Percentiles rank a stretch among this genome's conserved stretches.
phyloP scores from a whole-genome alignment of 2,888 invertebrate species.

The Papilio demoleus region DNA sequence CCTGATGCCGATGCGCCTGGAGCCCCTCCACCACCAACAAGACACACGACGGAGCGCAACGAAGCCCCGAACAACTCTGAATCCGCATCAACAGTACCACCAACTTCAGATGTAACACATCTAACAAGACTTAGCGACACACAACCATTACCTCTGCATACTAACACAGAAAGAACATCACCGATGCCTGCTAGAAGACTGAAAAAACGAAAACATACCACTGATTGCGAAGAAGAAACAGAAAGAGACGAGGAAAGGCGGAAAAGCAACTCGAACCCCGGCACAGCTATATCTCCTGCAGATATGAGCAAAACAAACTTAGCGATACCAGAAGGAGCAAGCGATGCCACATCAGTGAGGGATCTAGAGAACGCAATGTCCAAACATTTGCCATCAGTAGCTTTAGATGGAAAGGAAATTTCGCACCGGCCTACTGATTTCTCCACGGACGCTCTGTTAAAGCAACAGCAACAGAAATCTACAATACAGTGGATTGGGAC shows the following conservation, averaged over 20 bases:
- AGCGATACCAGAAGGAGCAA: conserved; percentile 68
- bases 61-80: conserved; percentile 72
- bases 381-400: conserved; percentile 90
- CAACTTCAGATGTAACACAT: conserved; percentile 75
- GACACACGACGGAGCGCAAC: conserved; percentile 71
- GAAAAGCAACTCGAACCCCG: conserved; percentile 75
- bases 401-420: conserved; percentile 80
- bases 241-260: conserved; percentile 76
- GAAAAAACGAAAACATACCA: conserved; percentile 78
- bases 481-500: conserved; percentile 98
- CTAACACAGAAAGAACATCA: conserved; percentile 76
- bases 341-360: conserved; percentile 89
- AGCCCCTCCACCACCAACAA: conserved; percentile 67
- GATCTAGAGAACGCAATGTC: conserved; percentile 98
- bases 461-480: conserved; percentile 89
- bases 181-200: conserved; percentile 86
- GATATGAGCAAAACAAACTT: conserved; percentile 72
- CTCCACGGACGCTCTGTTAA: conserved; percentile 92
- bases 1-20: conserved; percentile 90
- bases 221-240: conserved; percentile 73
- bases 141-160: conserved; percentile 73
- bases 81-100: conserved; percentile 72
- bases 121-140: conserved; percentile 74
- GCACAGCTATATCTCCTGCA: conserved; percentile 70
- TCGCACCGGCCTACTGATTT: conserved; percentile 92